Percentiles rank a stretch among this genome's conserved stretches.
Evolutionary conservation across 2,888 invertebrate species (phyloP).

Genomic region (Euplexia lucipara): DNA sequence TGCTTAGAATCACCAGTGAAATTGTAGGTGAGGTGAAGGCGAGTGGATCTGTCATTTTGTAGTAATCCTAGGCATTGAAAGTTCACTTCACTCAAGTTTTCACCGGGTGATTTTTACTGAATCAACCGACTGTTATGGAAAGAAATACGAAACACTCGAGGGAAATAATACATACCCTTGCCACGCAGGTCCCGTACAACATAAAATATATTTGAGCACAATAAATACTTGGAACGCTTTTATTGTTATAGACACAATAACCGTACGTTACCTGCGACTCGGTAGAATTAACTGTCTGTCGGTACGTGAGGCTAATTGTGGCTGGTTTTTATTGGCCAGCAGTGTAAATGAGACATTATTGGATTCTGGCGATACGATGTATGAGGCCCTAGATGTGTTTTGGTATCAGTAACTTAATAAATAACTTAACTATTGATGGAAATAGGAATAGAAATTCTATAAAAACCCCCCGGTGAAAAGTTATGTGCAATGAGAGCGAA

Average conservation of each 20-base stretch:
- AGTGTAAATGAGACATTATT: slow-evolving; percentile 58
- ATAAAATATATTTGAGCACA: slow-evolving; percentile 66
- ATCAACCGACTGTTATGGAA: slow-evolving; percentile 15
- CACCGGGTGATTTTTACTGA: no score
- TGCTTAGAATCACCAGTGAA: background rate
- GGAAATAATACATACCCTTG: slow-evolving; percentile 36
- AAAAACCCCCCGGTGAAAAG: no score
- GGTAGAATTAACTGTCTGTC: slow-evolving; percentile 64
- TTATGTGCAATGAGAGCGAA: no score
- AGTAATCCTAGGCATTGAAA: no score
- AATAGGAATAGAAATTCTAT: no score
- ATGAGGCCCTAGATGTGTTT: background rate
- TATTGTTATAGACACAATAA: slow-evolving; percentile 70
- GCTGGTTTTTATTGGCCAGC: slow-evolving; percentile 57
- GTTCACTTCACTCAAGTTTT: no score
- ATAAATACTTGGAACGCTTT: slow-evolving; percentile 59
- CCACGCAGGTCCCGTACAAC: slow-evolving; percentile 58
- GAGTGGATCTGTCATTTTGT: no score
- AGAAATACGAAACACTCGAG: slow-evolving; percentile 35
- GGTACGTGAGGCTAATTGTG: slow-evolving; percentile 64
- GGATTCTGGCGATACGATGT: slow-evolving; percentile 53
- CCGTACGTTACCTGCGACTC: slow-evolving; percentile 66
- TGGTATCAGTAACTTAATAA: no score
- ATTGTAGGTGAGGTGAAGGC: no score
- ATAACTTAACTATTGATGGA: no score